Percentiles rank a stretch among this genome's conserved stretches.
These are phyloP conservation scores for Amblyjoppa proteus DNA, from an alignment of 2,888 invertebrate genomes.

Conservation along the genomic window DNA sequence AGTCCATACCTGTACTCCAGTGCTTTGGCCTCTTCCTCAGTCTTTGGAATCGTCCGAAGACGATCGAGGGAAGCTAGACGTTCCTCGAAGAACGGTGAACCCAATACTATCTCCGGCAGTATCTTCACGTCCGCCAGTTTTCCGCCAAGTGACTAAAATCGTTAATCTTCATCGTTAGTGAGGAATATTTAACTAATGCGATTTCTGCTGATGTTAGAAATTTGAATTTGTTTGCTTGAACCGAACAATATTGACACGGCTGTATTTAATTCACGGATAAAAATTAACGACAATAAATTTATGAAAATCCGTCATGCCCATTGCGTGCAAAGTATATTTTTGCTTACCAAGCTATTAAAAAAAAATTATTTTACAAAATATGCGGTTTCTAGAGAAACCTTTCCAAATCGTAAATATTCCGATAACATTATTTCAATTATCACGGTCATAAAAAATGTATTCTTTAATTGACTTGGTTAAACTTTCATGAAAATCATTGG, in stretches of 20 bases:
- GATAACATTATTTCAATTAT: too few species aligned
- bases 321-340: too few species aligned
- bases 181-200: neutral
- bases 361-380: too few species aligned
- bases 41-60: conserved; percentile 73
- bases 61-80: conserved; percentile 79
- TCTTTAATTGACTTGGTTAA: too few species aligned
- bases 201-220: conserved; percentile 4
- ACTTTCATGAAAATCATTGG: too few species aligned
- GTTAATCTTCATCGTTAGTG: conserved; percentile 25
- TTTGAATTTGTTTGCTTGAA: neutral
- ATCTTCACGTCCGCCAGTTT: conserved; percentile 87
- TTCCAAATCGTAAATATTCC: too few species aligned
- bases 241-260: neutral
- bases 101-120: conserved; percentile 89
- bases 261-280: too few species aligned
- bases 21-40: conserved; percentile 71
- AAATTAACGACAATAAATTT: too few species aligned
- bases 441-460: too few species aligned
- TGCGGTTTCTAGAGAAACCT: too few species aligned
- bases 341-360: too few species aligned
- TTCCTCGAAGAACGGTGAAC: conserved; percentile 86
- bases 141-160: conserved; percentile 72
- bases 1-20: conserved; percentile 68
- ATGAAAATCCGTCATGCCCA: neutral